These are phyloP conservation scores for Sturnus vulgaris DNA, from an alignment of 2,113 vertebrate genomes.

Conservation along the genomic window DNA sequence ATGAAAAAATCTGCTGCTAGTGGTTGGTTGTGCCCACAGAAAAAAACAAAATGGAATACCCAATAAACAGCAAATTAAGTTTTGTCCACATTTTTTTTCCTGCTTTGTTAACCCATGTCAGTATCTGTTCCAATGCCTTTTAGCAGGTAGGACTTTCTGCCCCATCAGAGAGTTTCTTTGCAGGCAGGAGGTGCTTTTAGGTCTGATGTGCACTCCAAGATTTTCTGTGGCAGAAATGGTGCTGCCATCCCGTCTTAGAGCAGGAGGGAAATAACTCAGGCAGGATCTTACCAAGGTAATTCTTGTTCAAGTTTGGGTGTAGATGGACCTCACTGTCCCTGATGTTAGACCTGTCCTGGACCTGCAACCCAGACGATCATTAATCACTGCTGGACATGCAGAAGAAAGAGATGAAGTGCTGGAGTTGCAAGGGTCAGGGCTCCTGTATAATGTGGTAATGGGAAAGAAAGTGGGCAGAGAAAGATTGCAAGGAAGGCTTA, in stretches of 20 bases:
- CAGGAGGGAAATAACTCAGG: background rate
- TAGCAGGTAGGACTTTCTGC: background rate
- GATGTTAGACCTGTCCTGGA: background rate
- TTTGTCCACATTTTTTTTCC: background rate
- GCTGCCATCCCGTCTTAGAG: background rate
- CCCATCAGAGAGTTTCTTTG: background rate
- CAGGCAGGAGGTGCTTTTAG: background rate
- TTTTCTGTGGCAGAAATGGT: background rate
- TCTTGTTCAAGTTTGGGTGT: background rate
- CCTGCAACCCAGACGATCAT: background rate
- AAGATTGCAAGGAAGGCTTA: background rate
- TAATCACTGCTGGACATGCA: background rate
- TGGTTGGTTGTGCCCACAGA: accelerated
- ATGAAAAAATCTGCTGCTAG: background rate
- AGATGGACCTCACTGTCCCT: background rate
- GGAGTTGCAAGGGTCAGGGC: no score
- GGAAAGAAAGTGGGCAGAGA: background rate
- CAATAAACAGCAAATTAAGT: background rate
- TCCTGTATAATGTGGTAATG: accelerated
- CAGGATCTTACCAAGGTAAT: background rate
- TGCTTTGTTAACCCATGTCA: background rate
- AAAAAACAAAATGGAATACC: background rate
- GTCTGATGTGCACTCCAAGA: background rate
- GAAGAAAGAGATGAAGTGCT: background rate
- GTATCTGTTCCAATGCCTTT: background rate